Evolutionary conservation across 2,113 vertebrate species (phyloP).

Genomic region (Numenius arquata): DNA sequence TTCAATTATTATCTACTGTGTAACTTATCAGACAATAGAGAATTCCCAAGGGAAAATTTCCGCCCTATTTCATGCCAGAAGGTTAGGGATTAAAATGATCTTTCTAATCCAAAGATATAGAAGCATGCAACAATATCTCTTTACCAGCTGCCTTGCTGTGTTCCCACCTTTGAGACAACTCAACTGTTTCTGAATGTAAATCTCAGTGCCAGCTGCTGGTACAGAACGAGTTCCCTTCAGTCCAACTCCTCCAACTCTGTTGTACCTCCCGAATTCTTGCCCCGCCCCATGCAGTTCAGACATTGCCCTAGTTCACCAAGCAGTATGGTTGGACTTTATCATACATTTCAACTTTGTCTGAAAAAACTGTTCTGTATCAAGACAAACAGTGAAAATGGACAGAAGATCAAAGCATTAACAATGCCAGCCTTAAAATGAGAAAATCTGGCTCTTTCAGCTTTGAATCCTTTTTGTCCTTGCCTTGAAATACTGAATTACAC

Average conservation of each 20-base stretch:
- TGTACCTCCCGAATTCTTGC: neutral
- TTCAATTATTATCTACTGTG: neutral
- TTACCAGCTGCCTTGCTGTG: neutral
- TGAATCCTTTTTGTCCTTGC: neutral
- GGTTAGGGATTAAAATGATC: constrained; percentile 9
- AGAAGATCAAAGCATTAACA: neutral
- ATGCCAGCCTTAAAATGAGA: neutral
- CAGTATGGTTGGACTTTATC: neutral
- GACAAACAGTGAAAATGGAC: neutral
- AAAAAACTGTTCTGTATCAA: neutral
- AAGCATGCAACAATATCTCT: neutral
- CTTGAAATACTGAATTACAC: neutral
- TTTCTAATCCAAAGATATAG: neutral
- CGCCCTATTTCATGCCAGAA: neutral
- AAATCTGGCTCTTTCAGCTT: neutral
- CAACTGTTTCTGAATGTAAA: neutral
- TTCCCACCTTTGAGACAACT: neutral
- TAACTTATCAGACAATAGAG: neutral
- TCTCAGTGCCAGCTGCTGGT: neutral
- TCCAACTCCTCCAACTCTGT: neutral
- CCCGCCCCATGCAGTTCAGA: neutral
- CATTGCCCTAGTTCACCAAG: neutral
- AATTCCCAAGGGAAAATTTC: neutral
- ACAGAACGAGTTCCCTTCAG: neutral
- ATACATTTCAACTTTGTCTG: neutral